These are phyloP conservation scores for Leptosomus discolor DNA, from an alignment of 2,113 vertebrate genomes.

Conservation along the genomic window DNA sequence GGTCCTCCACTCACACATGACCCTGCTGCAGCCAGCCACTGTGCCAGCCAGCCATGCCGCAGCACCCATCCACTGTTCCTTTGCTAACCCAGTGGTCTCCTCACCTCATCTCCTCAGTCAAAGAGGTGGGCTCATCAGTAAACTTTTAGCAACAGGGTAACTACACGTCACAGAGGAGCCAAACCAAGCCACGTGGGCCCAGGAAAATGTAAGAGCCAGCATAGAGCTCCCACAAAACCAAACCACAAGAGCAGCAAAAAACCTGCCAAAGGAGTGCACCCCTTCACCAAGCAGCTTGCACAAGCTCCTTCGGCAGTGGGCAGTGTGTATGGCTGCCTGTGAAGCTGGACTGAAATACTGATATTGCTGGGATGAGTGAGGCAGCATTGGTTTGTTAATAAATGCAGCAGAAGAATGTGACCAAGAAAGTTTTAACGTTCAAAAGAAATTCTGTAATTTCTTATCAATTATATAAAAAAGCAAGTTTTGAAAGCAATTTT, in stretches of 20 bases:
- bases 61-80: not conserved
- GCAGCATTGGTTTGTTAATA: not conserved
- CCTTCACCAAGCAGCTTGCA: not conserved
- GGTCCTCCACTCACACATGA: not conserved
- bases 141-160: not conserved
- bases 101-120: rapidly evolving
- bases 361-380: not conserved
- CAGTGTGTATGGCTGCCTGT: not conserved
- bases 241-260: not conserved
- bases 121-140: not conserved
- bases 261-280: not conserved
- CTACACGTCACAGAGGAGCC: not conserved
- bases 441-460: not conserved
- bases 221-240: not conserved
- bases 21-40: not conserved
- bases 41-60: rapidly evolving
- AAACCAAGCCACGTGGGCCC: not conserved
- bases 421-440: not conserved
- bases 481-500: not conserved
- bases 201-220: not conserved
- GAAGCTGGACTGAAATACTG: not conserved
- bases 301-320: not conserved
- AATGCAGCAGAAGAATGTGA: not conserved
- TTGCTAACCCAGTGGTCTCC: not conserved
- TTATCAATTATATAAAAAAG: not conserved